Evolutionary conservation across 1,140 invertebrate species (phyloP), one percentile per base, ranked within the genome.

Genomic region (Antheraea mylitta): DNA sequence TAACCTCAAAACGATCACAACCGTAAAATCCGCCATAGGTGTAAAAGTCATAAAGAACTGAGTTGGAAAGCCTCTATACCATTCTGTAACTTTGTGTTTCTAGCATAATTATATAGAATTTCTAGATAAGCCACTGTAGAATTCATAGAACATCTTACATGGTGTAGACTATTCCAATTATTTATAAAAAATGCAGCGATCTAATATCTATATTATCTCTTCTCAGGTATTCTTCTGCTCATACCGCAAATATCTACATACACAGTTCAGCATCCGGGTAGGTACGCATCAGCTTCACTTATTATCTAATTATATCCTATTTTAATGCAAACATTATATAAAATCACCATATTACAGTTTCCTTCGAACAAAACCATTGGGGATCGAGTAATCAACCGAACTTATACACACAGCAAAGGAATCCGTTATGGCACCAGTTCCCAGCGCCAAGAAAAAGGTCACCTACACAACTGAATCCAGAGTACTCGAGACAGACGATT

Each of bases 261-360:
- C 61, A 72, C 77, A 74, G 80, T 70, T 58, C 83, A 81, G 75
- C 89, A 90, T 67, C 86, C 84, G 85, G 90, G 90, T 92, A 92
- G 90, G 90, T 92, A 92, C 80, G 90, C 90, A 92, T 92, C 89
- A 89, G 79, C 76, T 65, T 75, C 64, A 59, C 66, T n/a, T 67
- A n/a, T n/a, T 62, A 59, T 62, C 37, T 10, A 68, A 67, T 64
- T 30, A 53, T 87, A 19, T 5, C 18, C 11, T 16, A 0, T 53
- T 13, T 53, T 13, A 13, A 13, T 2, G 6, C 7, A 16, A 22
- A 61, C 19, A 61, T 30, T 30, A 7, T 30, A 22, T 30, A 61
- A 30, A 61, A 61, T 86, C 10, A 30, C 18, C 53, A 37, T 36
- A 36, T 66, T 66, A 8, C 65, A 66, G 65, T 66, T 22, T 42